phyloP scores from a whole-genome alignment of 2,113 vertebrate genomes.

The Prunella himalayana region DNA sequence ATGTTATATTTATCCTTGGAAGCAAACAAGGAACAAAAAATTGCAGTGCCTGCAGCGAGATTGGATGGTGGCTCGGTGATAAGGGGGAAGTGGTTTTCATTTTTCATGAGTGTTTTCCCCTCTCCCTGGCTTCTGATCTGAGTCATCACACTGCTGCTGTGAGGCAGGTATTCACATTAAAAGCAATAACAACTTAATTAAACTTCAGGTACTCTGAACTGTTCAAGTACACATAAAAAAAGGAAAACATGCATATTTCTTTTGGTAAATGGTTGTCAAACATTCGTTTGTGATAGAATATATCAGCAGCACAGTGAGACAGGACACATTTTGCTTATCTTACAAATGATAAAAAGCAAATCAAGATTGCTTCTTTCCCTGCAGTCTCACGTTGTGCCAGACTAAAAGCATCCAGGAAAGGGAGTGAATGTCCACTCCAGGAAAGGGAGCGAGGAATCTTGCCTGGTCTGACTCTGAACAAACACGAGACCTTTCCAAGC shows the following conservation, averaged over 20 bases:
- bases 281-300: not conserved
- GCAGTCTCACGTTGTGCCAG: not conserved
- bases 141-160: not conserved
- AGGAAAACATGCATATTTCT: not conserved
- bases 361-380: not conserved
- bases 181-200: not conserved
- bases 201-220: not conserved
- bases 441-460: not conserved
- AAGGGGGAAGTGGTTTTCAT: not conserved
- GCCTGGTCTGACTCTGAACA: not conserved
- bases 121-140: not conserved
- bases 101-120: not conserved
- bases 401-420: not conserved
- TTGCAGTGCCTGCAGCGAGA: not conserved
- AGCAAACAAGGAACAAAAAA: slow-evolving; percentile 3
- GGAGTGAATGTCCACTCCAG: not conserved
- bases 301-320: not conserved
- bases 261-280: not conserved
- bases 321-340: not conserved
- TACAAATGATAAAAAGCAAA: not conserved
- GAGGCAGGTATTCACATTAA: not conserved
- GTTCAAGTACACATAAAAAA: not conserved
- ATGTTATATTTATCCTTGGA: not conserved
- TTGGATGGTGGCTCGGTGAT: not conserved
- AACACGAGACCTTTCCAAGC: not conserved